phyloP scores from a whole-genome alignment of 2,888 invertebrate species.

The Zonitis immaculata region DNA sequence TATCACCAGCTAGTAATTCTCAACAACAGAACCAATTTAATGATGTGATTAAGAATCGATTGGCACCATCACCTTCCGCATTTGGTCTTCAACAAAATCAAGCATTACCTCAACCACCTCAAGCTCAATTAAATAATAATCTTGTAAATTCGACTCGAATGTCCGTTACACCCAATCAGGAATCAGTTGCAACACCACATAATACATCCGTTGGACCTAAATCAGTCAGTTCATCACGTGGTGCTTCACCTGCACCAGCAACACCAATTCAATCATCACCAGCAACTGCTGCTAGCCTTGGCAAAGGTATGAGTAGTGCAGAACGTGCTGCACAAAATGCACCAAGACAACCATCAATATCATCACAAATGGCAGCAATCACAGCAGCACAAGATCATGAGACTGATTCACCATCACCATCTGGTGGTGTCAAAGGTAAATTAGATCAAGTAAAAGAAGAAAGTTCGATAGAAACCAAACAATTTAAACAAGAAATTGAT shows the following conservation, averaged over 20 bases:
- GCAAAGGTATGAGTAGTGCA: conserved; percentile 54
- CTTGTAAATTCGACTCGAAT: conserved; percentile 38
- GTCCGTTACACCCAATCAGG: conserved; percentile 42
- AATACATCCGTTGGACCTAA: conserved; percentile 54
- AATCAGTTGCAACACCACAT: conserved; percentile 53
- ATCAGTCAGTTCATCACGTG: conserved; percentile 59
- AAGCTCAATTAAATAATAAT: conserved; percentile 49
- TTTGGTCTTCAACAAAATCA: conserved; percentile 41
- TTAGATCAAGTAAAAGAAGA: conserved; percentile 63
- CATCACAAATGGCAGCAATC: conserved; percentile 70
- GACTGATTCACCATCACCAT: conserved; percentile 59
- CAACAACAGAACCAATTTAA: conserved; percentile 52
- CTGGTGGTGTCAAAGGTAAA: conserved; percentile 59
- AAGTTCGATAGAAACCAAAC: conserved; percentile 53
- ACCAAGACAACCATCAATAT: conserved; percentile 53
- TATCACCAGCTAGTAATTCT: conserved; percentile 49
- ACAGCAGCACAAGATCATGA: conserved; percentile 64
- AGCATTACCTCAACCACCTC: conserved; percentile 41
- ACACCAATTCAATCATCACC: conserved; percentile 47
- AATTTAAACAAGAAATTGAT: conserved; percentile 63
- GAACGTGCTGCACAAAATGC: conserved; percentile 52
- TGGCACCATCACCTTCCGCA: conserved; percentile 48
- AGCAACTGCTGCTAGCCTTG: conserved; percentile 48
- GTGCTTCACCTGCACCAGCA: conserved; percentile 53
- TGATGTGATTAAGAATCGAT: conserved; percentile 56